A percentile compares a stretch with the other conserved stretches of the same genome.
Evolutionary conservation across 2,888 invertebrate genomes (phyloP).

Genomic region (Tipula unca): DNA sequence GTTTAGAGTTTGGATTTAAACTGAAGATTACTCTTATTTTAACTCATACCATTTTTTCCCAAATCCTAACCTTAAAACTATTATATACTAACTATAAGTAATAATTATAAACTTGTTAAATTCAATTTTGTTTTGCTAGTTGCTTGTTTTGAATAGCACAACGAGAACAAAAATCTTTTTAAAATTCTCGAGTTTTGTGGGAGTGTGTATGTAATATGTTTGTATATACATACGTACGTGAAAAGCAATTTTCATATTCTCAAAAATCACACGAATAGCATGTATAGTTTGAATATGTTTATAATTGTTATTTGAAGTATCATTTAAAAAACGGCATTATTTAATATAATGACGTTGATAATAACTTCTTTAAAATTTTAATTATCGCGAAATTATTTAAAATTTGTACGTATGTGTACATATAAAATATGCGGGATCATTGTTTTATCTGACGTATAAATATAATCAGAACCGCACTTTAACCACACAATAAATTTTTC

Average conservation of each 20-base stretch:
- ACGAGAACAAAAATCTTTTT: background rate
- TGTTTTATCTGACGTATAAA: background rate
- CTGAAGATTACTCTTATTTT: too few species aligned
- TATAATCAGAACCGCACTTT: background rate
- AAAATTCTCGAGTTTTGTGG: background rate
- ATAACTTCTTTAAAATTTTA: background rate
- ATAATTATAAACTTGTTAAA: background rate
- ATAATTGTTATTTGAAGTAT: background rate
- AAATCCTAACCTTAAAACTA: background rate
- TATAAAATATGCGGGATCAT: background rate
- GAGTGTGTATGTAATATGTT: background rate
- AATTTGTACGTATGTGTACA: background rate
- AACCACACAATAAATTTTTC: constrained; percentile 2
- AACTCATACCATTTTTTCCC: too few species aligned
- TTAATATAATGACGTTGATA: background rate
- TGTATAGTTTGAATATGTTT: background rate
- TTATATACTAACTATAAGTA: background rate
- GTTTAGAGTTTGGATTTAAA: too few species aligned
- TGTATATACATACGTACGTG: background rate
- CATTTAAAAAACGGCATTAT: constrained; percentile 8
- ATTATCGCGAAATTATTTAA: background rate
- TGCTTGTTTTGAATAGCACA: background rate
- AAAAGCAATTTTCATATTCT: background rate
- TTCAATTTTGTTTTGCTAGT: background rate
- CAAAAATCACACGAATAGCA: background rate